phyloP scores from a whole-genome alignment of 2,888 invertebrate species.

The Patella caerulea region DNA sequence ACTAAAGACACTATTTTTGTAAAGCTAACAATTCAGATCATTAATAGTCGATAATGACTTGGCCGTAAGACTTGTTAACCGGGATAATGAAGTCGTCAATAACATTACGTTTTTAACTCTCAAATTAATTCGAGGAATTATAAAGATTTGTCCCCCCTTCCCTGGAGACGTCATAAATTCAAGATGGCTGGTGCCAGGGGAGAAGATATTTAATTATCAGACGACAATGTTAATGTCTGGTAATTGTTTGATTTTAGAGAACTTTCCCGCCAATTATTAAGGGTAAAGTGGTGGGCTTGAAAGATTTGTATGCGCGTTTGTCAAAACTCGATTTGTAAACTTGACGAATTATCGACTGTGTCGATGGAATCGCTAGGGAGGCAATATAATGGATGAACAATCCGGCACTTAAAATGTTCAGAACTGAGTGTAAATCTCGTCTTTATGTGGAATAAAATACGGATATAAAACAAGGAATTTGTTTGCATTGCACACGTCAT shows the following conservation, averaged over 20 bases:
- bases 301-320: conserved; percentile 7
- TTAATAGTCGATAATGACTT: too few species aligned
- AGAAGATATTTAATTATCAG: conserved; percentile 22
- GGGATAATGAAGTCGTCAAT: not conserved
- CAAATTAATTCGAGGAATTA: not conserved
- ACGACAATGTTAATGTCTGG: conserved; percentile 20
- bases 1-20: too few species aligned
- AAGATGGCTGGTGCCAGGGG: conserved; percentile 16
- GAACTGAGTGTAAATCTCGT: not conserved
- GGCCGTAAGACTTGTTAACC: not conserved
- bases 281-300: not conserved
- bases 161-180: conserved; percentile 9
- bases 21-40: too few species aligned
- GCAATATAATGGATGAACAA: not conserved
- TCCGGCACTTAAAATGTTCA: not conserved
- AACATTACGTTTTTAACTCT: conserved; percentile 5
- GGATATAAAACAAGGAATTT: too few species aligned
- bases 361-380: not conserved
- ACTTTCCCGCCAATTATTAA: conserved; percentile 15
- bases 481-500: too few species aligned
- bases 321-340: not conserved
- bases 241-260: conserved; percentile 21
- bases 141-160: conserved; percentile 10
- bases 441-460: too few species aligned
- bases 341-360: not conserved